Evolutionary conservation across 2,888 invertebrate species (phyloP).

Genomic region (Sepiola atlantica): DNA sequence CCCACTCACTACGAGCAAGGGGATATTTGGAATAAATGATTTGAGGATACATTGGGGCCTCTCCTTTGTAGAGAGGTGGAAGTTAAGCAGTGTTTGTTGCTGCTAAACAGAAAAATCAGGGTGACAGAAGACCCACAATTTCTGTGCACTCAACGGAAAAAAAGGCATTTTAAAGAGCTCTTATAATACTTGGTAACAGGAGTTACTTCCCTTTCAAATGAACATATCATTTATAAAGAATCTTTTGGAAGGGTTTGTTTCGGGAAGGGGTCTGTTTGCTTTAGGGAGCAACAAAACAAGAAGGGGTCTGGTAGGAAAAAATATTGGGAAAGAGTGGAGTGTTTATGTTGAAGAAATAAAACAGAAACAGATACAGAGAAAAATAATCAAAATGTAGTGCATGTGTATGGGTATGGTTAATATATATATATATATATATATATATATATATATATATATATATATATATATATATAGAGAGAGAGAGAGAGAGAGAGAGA

Average conservation of each 20-base stretch:
- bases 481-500: too few species aligned
- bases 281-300: neutral
- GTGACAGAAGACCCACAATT: conserved; percentile 16
- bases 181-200: neutral
- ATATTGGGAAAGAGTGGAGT: neutral
- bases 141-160: neutral
- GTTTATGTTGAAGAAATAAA: neutral
- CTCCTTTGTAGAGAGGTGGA: neutral
- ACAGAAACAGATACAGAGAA: neutral
- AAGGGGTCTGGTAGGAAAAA: neutral
- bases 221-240: conserved; percentile 16
- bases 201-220: neutral
- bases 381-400: neutral
- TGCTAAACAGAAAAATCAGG: neutral
- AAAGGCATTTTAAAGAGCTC: conserved; percentile 32
- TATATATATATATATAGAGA: too few species aligned
- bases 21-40: neutral
- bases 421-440: too few species aligned
- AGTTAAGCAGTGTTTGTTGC: neutral
- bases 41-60: neutral
- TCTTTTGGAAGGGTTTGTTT: neutral
- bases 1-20: neutral
- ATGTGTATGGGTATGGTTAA: too few species aligned
- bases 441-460: too few species aligned
- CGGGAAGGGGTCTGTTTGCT: neutral